A percentile compares a stretch with the other conserved stretches of the same genome.
Evolutionary conservation across 2,113 vertebrate genomes (phyloP).

Genomic region (Phalacrocorax pelagicus): DNA sequence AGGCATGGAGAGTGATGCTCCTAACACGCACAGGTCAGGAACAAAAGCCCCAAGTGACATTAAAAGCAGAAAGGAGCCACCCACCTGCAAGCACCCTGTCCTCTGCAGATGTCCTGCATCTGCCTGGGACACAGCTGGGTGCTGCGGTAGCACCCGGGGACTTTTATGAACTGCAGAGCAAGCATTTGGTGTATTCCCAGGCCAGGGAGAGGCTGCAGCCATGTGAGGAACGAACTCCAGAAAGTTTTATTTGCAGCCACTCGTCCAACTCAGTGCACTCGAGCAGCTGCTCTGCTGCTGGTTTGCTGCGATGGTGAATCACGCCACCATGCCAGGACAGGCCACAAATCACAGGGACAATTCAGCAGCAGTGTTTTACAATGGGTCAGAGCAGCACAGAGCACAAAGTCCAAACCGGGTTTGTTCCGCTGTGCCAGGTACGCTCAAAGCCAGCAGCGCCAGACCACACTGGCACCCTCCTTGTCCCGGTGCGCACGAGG

Average conservation of each 20-base stretch:
- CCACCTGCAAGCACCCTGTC: background rate
- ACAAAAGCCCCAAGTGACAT: background rate
- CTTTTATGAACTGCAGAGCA: background rate
- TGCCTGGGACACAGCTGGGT: background rate
- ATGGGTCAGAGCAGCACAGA: background rate
- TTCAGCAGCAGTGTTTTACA: background rate
- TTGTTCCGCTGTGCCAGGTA: background rate
- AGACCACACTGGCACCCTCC: rapidly evolving
- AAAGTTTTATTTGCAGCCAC: background rate
- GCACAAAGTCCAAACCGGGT: background rate
- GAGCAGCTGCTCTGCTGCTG: background rate
- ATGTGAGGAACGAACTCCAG: background rate
- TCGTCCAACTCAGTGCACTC: rapidly evolving
- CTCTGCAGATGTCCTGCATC: background rate
- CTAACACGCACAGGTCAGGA: background rate
- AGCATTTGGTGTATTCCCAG: background rate
- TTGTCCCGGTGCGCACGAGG: rapidly evolving
- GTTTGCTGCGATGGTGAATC: too few species aligned
- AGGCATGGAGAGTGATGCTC: background rate
- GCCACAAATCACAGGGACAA: background rate
- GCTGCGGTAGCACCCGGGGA: background rate
- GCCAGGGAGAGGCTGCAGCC: background rate
- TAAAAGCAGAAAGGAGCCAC: background rate
- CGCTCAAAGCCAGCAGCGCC: background rate
- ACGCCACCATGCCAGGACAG: background rate